Percentiles rank a stretch among this genome's conserved stretches.
phyloP scores from a whole-genome alignment of 2,797 vertebrate species.

The Perodicticus potto region DNA sequence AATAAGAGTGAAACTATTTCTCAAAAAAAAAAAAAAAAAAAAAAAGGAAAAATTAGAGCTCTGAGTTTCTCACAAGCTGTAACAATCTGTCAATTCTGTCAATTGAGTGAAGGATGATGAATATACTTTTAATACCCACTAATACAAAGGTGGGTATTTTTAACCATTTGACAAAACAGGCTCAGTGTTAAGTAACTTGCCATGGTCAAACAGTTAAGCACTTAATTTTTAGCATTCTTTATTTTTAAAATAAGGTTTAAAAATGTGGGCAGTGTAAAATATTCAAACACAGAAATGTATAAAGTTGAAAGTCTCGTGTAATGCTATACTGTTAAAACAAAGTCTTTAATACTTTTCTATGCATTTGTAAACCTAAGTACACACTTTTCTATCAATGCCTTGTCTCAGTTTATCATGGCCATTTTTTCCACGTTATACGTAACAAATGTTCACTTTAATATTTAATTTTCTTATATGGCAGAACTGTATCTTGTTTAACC shows the following conservation, averaged over 20 bases:
- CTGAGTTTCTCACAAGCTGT: constrained; percentile 37
- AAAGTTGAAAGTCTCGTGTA: constrained; percentile 50
- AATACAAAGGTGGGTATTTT: constrained; percentile 28
- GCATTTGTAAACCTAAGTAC: constrained; percentile 48
- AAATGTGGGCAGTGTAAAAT: constrained; percentile 59
- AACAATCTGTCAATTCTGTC: background rate
- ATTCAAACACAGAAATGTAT: constrained; percentile 58
- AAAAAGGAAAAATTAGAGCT: background rate
- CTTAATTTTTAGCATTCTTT: constrained; percentile 62
- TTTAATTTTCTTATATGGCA: constrained; percentile 29
- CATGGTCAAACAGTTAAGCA: constrained; percentile 52
- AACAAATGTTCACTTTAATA: constrained; percentile 42
- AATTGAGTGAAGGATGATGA: background rate
- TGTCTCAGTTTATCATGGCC: constrained; percentile 45
- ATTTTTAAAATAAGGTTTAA: constrained; percentile 64
- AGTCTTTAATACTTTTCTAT: constrained; percentile 49
- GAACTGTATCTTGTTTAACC: background rate
- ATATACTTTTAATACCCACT: constrained; percentile 16
- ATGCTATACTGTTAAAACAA: constrained; percentile 61
- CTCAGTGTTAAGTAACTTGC: constrained; percentile 65
- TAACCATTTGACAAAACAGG: constrained; percentile 56
- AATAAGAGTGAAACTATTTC: too few species aligned
- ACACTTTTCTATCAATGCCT: constrained; percentile 58
- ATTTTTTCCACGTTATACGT: constrained; percentile 31
- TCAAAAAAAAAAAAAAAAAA: too few species aligned